Evolutionary conservation across 2,113 vertebrate genomes (phyloP), one percentile per base, ranked within the genome.

Genomic region (Gobiocypris rarus): DNA sequence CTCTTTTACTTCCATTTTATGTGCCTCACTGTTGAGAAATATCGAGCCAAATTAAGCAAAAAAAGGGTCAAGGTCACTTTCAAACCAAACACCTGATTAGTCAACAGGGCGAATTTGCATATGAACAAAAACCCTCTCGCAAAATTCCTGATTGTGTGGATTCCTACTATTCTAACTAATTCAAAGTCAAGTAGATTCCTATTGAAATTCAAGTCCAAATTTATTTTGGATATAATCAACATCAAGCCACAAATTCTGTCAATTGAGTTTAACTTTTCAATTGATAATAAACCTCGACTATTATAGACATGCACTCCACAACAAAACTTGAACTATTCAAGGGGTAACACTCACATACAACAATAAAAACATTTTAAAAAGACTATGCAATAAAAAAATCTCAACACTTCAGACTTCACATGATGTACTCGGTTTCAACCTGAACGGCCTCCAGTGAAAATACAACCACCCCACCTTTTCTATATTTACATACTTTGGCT

Each of bases 401-500:
- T n/a, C 67, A 70, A 63, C 2, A 45, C 38, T n/a, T 71, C 38
- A 45, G 2, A 45, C 2, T 45, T 71, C 5, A 45, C 38, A 45
- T 45, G 3, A 73, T 26, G 3, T 24, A 45, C 41, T 45, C 2
- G 0, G 65, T 41, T 69, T 69, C 17, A 69, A 69, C 17, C 65
- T 41, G 5, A 73, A 48, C 3, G 17, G 9, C 26, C 74, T 54
- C 74, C 74, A 22, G 9, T 75, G 15, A 75, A 52, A 56, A 9
- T 54, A 28, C 24, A 75, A 22, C 48, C 48, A 54, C 34, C 48
- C 28, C 48, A 75, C 26, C 4, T 54, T 75, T 52, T 54, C 17
- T 75, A 15, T 6, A 56, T 75, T 75, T 56, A 73, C 41, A 73
- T 73, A 43, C 41, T 43, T 71, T 71, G n/a, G 22, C 6, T 45